phyloP scores from a whole-genome alignment of 2,888 invertebrate species.

The Calameuta idolon region DNA sequence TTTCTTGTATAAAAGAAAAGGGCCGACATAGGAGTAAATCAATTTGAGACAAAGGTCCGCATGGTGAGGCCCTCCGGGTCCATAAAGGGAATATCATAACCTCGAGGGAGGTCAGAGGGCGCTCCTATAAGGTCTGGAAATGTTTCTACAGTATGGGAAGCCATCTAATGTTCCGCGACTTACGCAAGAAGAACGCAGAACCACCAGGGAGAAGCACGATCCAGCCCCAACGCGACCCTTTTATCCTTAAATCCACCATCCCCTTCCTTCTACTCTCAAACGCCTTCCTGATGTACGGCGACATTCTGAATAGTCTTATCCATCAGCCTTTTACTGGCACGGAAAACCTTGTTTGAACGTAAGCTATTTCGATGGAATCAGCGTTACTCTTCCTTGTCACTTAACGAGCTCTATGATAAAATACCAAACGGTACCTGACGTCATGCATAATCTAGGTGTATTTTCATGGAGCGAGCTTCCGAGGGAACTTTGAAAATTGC shows the following conservation, averaged over 20 bases:
- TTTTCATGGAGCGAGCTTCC: neutral
- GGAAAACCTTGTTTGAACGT: conserved; percentile 36
- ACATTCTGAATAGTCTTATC: conserved; percentile 50
- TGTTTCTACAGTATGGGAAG: conserved; percentile 5
- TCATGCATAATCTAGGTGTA: neutral
- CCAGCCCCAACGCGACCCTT: conserved; percentile 26
- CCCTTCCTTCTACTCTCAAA: conserved; percentile 26
- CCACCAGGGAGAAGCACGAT: conserved; percentile 12
- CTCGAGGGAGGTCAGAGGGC: conserved; percentile 11
- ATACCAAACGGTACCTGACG: neutral
- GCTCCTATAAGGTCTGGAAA: conserved; percentile 6
- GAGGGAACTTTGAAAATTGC: neutral
- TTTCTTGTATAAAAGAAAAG: neutral
- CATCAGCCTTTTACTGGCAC: conserved; percentile 43
- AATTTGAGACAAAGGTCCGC: conserved; percentile 24
- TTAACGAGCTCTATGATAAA: neutral
- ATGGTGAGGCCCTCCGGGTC: neutral
- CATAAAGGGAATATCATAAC: conserved; percentile 22
- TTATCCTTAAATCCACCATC: conserved; percentile 32
- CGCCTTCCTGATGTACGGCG: conserved; percentile 42
- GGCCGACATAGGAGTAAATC: conserved; percentile 21
- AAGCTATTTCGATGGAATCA: conserved; percentile 45
- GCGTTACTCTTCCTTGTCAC: conserved; percentile 49
- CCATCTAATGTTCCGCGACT: conserved; percentile 18
- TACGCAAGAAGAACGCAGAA: conserved; percentile 7